These are phyloP conservation scores for Glandiceps talaboti DNA, from an alignment of 53 echinoderm and acorn worm species.

Conservation along the genomic window DNA sequence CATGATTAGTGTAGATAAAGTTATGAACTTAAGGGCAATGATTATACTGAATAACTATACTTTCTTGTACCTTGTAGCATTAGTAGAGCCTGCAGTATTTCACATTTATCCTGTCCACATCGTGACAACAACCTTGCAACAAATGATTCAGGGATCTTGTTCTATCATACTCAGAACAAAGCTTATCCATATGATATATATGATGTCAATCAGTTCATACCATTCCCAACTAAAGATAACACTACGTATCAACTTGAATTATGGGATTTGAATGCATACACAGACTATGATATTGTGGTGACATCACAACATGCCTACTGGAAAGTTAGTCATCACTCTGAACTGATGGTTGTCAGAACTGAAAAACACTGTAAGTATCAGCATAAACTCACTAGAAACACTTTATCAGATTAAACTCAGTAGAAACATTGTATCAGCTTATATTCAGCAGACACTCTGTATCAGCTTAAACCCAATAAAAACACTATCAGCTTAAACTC, in stretches of 20 bases:
- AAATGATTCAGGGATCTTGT: not conserved
- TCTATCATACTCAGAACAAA: not conserved
- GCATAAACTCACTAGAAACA: not conserved
- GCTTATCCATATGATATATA: conserved; percentile 44
- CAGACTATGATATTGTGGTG: conserved; percentile 51
- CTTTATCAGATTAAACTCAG: too few relatives aligned
- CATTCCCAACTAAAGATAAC: conserved; percentile 41
- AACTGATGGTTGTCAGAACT: conserved; percentile 33
- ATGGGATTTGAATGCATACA: conserved; percentile 24
- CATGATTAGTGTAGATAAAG: too few relatives aligned
- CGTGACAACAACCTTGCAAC: too few relatives aligned
- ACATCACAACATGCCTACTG: conserved; percentile 34
- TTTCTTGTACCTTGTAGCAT: too few relatives aligned
- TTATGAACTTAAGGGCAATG: too few relatives aligned
- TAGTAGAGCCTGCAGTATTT: too few relatives aligned
- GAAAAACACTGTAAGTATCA: conserved; percentile 39
- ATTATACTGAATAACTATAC: too few relatives aligned
- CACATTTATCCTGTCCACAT: too few relatives aligned
- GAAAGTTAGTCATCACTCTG: conserved; percentile 30
- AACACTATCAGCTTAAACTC: too few relatives aligned
- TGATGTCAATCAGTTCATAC: conserved; percentile 32
- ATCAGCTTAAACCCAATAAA: too few relatives aligned
- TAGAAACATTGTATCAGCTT: too few relatives aligned
- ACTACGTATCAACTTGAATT: conserved; percentile 24
- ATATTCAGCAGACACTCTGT: too few relatives aligned